Evolutionary conservation across 2,888 invertebrate genomes (phyloP).

Genomic region (Stenichneumon culpator): DNA sequence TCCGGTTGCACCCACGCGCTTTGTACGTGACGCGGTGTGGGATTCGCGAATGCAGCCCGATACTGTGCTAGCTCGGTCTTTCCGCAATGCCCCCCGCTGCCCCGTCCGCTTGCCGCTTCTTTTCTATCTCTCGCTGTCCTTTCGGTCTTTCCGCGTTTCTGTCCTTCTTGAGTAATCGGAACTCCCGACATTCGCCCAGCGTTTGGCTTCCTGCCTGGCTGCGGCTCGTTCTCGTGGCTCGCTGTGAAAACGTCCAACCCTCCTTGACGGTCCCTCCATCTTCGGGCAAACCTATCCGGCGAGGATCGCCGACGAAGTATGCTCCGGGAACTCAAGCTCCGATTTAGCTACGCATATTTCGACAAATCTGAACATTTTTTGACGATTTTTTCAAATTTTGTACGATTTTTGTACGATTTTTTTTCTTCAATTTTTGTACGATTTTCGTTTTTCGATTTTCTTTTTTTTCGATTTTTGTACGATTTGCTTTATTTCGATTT

Average conservation of each 20-base stretch:
- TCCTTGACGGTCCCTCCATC: slow-evolving; percentile 40
- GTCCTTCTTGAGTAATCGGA: slow-evolving; percentile 52
- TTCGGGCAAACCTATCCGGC: slow-evolving; percentile 29
- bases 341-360: slow-evolving; percentile 21
- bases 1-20: slow-evolving; percentile 79
- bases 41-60: slow-evolving; percentile 40
- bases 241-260: background rate
- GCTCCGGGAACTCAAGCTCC: slow-evolving; percentile 23
- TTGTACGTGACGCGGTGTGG: slow-evolving; percentile 28
- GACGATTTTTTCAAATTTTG: too few species aligned
- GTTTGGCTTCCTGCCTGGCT: slow-evolving; percentile 63
- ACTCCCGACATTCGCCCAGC: slow-evolving; percentile 52
- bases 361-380: slow-evolving; percentile 14
- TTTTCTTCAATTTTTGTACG: background rate
- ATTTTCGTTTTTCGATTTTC: background rate
- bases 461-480: background rate
- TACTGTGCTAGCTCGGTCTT: slow-evolving; percentile 57
- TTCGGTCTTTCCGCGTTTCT: background rate
- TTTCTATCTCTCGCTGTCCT: slow-evolving; percentile 41
- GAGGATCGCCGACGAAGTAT: slow-evolving; percentile 41
- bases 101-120: slow-evolving; percentile 11
- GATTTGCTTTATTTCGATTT: background rate
- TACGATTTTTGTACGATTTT: background rate
- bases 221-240: slow-evolving; percentile 21
- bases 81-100: slow-evolving; percentile 39